Base-by-base conservation (phyloP, 2,888 invertebrate genomes). In the Fabriciana adippe region DNA sequence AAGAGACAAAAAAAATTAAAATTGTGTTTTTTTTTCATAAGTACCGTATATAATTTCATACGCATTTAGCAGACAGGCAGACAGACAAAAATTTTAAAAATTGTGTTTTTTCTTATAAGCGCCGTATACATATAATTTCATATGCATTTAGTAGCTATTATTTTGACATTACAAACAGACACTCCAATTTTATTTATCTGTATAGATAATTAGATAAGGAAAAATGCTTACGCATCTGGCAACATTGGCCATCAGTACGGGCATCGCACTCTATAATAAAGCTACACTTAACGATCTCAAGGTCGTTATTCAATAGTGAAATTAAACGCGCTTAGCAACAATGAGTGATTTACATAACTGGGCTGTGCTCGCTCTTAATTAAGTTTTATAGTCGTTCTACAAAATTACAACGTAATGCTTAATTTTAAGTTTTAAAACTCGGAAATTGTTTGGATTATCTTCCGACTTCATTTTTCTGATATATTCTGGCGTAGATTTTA, bases 301-400 rank as follows among this genome's bases (percentile, higher is more conserved):
- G 77, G 77, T 73, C 75, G 71, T 63, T 60, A 69, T 64, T 69
- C 72, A 69, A 71, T 73, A 74, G 74, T 73, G 76, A 76, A 76
- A 77, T 75, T 73, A 71, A 72, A 73, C 71, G 79, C 78, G 84
- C 88, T 80, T 88, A 80, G 89, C 85, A 88, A 89, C 89, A 89
- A 83, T 82, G 81, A 74, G 72, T 78, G 75, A 84, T 87, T 88
- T 86, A 81, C 87, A 87, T 87, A 85, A 85, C 81, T 81, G 80
- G 80, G 79, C 79, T 77, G 75, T 73, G 75, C 77, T 77, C 79
- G 79, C 76, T 80, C 79, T 81, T 86, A 85, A 87, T 87, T 86
- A 84, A 83, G 79, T 83, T 80, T 85, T 79, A 80, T 72, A 72
- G 80, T 76, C 72, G 74, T 72, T 68, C 67, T 74, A 68, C 76